phyloP scores from a whole-genome alignment of 1,140 invertebrate genomes.

The Caenorhabditis remanei region DNA sequence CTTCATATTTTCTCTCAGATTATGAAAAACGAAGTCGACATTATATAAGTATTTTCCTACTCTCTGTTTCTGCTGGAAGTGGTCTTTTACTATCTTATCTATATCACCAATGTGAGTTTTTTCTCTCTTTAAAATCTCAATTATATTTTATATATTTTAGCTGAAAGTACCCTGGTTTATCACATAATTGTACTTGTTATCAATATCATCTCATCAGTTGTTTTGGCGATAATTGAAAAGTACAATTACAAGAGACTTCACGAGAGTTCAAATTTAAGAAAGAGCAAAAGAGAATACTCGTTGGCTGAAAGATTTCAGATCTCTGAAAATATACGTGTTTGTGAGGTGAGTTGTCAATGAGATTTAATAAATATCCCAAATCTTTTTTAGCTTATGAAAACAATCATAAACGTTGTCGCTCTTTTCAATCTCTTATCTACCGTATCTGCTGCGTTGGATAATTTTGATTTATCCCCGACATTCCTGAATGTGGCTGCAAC shows the following conservation, averaged over 20 bases:
- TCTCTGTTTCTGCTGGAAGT: slow-evolving; percentile 27
- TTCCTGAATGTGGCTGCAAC: slow-evolving; percentile 33
- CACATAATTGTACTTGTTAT: slow-evolving; percentile 13
- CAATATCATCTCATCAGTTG: neutral
- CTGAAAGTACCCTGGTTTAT: neutral
- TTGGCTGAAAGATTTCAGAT: slow-evolving; percentile 39
- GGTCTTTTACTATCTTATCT: slow-evolving; percentile 15
- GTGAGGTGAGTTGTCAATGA: neutral
- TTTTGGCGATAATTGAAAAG: neutral
- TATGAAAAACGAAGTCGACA: slow-evolving; percentile 40
- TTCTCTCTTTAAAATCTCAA: neutral
- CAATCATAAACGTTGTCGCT: slow-evolving; percentile 14
- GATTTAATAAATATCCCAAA: neutral
- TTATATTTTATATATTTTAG: neutral
- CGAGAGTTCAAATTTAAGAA: slow-evolving; percentile 33
- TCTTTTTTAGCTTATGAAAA: slow-evolving; percentile 30
- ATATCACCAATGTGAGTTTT: slow-evolving; percentile 30
- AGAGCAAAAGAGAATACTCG: slow-evolving; percentile 37
- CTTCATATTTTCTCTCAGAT: slow-evolving; percentile 24
- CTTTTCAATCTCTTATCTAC: slow-evolving; percentile 26
- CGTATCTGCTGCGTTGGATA: slow-evolving; percentile 2
- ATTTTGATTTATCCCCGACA: neutral
- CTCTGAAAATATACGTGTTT: slow-evolving; percentile 29
- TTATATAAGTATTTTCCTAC: slow-evolving; percentile 12
- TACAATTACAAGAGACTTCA: slow-evolving; percentile 31